Conservation (phyloP, 2,797 vertebrate genomes). For the Phrynocephalus vlangalii region DNA sequence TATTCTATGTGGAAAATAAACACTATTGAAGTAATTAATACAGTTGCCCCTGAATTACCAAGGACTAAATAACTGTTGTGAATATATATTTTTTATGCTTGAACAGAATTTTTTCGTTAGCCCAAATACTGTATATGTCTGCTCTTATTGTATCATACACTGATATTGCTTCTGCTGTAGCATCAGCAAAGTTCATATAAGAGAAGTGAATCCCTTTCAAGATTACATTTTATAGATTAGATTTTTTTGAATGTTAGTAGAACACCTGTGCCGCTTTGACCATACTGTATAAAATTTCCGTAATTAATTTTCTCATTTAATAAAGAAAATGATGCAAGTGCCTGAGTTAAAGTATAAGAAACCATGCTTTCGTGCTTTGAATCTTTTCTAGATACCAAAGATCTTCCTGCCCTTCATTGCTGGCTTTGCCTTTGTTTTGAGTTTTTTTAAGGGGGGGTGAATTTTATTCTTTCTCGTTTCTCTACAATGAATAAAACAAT, state of each 20-base stretch:
- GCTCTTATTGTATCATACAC: background rate
- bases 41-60: background rate
- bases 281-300: background rate
- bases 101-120: background rate
- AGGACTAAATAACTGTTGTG: background rate
- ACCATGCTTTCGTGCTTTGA: background rate
- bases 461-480: constrained; percentile 4
- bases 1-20: background rate
- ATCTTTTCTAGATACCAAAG: background rate
- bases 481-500: constrained; percentile 26
- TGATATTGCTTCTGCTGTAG: background rate
- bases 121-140: background rate
- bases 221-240: background rate
- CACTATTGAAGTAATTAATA: background rate
- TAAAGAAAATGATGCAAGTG: constrained; percentile 1
- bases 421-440: no score
- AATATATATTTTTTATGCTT: background rate
- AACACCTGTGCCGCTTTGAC: background rate
- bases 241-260: background rate
- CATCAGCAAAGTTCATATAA: background rate
- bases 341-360: background rate
- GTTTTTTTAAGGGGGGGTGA: background rate
- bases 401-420: background rate
- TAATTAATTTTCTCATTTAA: background rate
- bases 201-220: constrained; percentile 1